A percentile compares a stretch with the other conserved stretches of the same genome.
Conservation (phyloP, 2,888 invertebrate species). For the Stenchaetothrips biformis region DNA sequence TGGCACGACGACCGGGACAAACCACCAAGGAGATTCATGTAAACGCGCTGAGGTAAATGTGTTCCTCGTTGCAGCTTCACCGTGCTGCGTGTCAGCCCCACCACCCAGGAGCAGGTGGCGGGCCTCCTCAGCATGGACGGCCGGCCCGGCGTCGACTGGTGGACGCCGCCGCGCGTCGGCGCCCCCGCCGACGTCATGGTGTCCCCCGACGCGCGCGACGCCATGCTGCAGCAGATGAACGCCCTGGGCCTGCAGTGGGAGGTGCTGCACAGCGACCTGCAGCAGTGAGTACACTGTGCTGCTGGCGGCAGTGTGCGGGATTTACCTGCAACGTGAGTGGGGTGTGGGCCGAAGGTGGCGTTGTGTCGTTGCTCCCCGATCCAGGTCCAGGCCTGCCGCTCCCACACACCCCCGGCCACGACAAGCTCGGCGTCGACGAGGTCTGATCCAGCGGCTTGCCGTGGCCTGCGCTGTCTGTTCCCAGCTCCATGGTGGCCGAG, state of each 20-base stretch:
- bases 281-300: neutral
- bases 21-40: neutral
- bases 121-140: neutral
- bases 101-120: neutral
- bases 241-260: neutral
- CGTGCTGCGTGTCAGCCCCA: neutral
- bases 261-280: neutral
- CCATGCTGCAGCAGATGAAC: neutral
- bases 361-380: neutral
- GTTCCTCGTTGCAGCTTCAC: neutral
- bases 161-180: neutral
- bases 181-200: neutral
- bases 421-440: neutral
- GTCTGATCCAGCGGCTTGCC: neutral
- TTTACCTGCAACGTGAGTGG: neutral
- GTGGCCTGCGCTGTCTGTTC: neutral
- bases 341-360: neutral
- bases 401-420: neutral
- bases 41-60: neutral
- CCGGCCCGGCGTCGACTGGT: neutral
- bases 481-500: constrained; percentile 8
- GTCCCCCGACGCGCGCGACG: neutral
- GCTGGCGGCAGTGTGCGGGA: neutral
- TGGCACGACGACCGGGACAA: too few species aligned
- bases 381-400: neutral